Evolutionary conservation across 2,113 vertebrate genomes (phyloP), one percentile per base, ranked within the genome.

Genomic region (Litocranius walleri): DNA sequence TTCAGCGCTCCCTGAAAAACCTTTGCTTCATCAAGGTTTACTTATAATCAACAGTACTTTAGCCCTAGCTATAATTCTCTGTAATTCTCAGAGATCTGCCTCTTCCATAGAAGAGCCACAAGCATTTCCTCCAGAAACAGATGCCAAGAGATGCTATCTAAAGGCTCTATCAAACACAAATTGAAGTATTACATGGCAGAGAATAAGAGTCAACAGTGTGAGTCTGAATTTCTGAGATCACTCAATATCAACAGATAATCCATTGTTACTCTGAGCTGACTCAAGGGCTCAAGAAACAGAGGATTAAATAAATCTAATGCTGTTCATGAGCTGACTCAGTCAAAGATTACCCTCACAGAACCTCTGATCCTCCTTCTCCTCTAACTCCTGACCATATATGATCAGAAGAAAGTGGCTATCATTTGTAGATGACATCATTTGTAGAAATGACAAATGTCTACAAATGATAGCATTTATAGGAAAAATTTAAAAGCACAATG

Each of bases 231-330:
- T 90, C 71, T 92, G 64, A 78, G 80, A 87, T 40, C 16, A 94
- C 54, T 90, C 48, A 88, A 48, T 61, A 92, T 4, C 71, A 45
- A 85, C 29, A 95, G 43, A 92, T 61, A 92, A 92, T 36, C 54
- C 84, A 23, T 62, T 90, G 52, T 17, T 74, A 87, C 3, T 85
- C 54, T 85, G 56, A 86, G 50, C 15, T 95, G 67, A 45, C 27
- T 17, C 71, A 43, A 36, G 19, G 40, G 40, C 57, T 90, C 80
- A 74, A 43, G 27, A 94, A 92, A 36, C 86, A 43, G 91, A 59
- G 45, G 88, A 74, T 82, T 84, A 96, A 92, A 90, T 84, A 95
- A 92, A 83, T 88, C 25, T 74, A 94, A 82, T 61, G 94, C 27
- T 61, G 80, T 59, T 87, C 4, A 62, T 4, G 30, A 89, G 21